Evolutionary conservation across 2,113 vertebrate species (phyloP).

Genomic region (Rutilus rutilus): DNA sequence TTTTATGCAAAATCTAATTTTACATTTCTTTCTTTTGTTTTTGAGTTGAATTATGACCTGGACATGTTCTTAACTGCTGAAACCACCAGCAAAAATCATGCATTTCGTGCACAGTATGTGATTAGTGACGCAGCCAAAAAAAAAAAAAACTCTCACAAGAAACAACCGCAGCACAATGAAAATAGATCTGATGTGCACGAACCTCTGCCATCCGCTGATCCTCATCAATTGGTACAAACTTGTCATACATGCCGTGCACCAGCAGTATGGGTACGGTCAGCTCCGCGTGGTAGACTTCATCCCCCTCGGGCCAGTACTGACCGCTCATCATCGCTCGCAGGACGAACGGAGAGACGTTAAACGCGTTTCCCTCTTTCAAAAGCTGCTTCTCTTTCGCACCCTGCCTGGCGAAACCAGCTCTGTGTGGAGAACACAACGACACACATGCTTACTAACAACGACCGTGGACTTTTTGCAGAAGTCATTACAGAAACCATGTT

Average conservation of each 20-base stretch:
- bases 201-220: conserved; percentile 99
- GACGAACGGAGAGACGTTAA: conserved; percentile 95
- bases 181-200: conserved; percentile 31
- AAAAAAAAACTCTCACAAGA: neutral
- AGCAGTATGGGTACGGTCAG: conserved; percentile 91
- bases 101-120: neutral
- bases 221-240: conserved; percentile 94
- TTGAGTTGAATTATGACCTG: neutral
- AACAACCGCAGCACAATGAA: neutral
- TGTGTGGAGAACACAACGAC: conserved; percentile 54
- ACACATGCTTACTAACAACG: neutral
- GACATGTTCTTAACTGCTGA: neutral
- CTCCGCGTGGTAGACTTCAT: conserved; percentile 95
- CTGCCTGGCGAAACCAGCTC: conserved; percentile 95
- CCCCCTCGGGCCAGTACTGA: conserved; percentile 97
- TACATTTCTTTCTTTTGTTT: neutral
- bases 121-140: neutral
- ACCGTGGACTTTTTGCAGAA: neutral
- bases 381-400: conserved; percentile 97
- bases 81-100: neutral
- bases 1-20: no score
- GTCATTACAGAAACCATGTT: neutral
- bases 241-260: conserved; percentile 95
- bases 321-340: conserved; percentile 97
- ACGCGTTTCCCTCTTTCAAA: conserved; percentile 92